Percentiles rank a stretch among this genome's conserved stretches.
Conservation (phyloP, 1,140 invertebrate genomes). For the Solen grandis region DNA sequence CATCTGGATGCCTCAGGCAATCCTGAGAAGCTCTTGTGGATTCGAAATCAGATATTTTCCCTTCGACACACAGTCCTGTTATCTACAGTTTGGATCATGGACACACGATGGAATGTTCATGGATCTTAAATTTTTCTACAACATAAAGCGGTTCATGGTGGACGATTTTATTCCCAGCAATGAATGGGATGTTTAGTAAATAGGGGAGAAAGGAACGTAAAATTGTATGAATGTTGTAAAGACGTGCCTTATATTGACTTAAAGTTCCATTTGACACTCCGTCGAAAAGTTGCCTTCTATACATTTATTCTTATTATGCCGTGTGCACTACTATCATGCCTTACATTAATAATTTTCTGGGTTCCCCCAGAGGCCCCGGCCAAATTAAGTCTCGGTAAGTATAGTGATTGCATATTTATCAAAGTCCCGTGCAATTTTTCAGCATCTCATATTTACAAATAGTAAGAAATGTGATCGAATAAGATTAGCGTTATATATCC, state of each 20-base stretch:
- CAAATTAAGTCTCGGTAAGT: conserved; percentile 81
- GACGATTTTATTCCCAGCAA: conserved; percentile 80
- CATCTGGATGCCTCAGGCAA: conserved; percentile 98
- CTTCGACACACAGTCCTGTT: conserved; percentile 79
- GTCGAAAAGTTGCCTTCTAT: conserved; percentile 80
- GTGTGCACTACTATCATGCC: conserved; percentile 79
- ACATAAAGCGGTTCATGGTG: conserved; percentile 75
- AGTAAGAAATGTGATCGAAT: not conserved
- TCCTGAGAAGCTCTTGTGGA: conserved; percentile 97
- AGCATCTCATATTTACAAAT: not conserved
- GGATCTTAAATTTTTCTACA: conserved; percentile 75
- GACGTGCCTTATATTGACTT: conserved; percentile 80
- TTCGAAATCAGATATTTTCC: conserved; percentile 84
- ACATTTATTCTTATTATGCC: conserved; percentile 81
- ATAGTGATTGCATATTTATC: not conserved
- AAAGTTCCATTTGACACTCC: conserved; percentile 77
- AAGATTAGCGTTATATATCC: not conserved
- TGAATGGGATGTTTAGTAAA: conserved; percentile 80
- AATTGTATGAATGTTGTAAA: conserved; percentile 79
- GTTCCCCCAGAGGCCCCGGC: conserved; percentile 81
- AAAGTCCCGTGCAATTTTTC: not conserved
- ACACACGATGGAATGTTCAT: conserved; percentile 80
- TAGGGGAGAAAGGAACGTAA: conserved; percentile 72
- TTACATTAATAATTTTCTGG: conserved; percentile 81
- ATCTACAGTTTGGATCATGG: conserved; percentile 81